Evolutionary conservation across 2,113 vertebrate genomes (phyloP).

Genomic region (Burhinus oedicnemus): DNA sequence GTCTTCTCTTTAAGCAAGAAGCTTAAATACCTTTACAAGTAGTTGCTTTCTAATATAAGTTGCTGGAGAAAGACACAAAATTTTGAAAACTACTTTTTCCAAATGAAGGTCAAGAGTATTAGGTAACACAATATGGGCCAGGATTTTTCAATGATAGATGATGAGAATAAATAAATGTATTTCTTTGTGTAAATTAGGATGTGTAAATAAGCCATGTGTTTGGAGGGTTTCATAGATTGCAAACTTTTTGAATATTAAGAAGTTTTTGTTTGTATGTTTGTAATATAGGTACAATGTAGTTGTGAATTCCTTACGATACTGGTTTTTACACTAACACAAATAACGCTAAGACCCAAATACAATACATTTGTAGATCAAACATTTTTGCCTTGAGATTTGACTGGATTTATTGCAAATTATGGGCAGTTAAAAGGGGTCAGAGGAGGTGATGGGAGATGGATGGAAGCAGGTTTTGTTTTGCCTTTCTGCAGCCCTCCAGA

Average conservation of each 20-base stretch:
- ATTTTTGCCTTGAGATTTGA: background rate
- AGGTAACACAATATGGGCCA: background rate
- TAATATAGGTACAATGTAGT: background rate
- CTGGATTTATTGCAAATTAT: background rate
- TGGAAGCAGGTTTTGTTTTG: background rate
- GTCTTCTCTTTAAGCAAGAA: background rate
- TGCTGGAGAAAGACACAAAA: background rate
- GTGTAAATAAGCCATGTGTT: background rate
- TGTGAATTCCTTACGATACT: background rate
- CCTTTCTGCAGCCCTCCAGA: background rate
- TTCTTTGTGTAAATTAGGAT: background rate
- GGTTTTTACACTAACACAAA: background rate
- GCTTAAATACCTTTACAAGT: background rate
- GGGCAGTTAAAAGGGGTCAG: background rate
- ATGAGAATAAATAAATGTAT: background rate
- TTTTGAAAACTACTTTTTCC: background rate
- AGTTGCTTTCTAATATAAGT: background rate
- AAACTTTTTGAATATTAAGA: background rate
- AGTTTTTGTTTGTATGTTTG: background rate
- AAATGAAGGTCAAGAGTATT: background rate
- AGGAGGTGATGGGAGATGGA: background rate
- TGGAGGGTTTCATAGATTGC: background rate
- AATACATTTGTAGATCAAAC: background rate
- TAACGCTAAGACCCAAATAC: background rate
- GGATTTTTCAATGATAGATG: background rate